phyloP scores from a whole-genome alignment of 2,797 vertebrate species.

The Hozukius guyotensis region DNA sequence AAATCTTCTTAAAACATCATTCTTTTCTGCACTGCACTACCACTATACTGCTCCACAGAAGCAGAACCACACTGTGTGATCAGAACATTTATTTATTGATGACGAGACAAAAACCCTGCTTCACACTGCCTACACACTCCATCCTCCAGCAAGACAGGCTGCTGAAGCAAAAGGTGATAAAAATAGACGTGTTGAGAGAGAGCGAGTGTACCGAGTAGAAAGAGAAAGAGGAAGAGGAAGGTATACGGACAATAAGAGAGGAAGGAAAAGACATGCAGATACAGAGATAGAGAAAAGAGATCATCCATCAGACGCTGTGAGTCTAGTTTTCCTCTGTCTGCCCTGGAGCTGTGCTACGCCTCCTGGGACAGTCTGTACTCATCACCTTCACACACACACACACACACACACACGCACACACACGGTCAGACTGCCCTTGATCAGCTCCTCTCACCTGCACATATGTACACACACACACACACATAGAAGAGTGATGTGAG shows the following conservation, averaged over 20 bases:
- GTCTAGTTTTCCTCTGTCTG: constrained; percentile 20
- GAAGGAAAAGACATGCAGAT: background rate
- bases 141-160: background rate
- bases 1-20: background rate
- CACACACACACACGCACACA: constrained; percentile 15
- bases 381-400: constrained; percentile 24
- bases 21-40: background rate
- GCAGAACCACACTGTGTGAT: background rate
- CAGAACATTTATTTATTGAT: background rate
- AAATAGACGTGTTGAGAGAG: constrained; percentile 15
- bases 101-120: background rate
- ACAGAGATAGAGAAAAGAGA: background rate
- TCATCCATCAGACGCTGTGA: constrained; percentile 3
- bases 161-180: constrained; percentile 2
- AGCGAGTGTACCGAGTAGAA: background rate
- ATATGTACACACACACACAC: constrained; percentile 1
- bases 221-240: background rate
- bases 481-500: background rate
- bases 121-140: background rate
- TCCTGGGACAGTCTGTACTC: constrained; percentile 40
- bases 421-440: background rate
- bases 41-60: background rate
- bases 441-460: background rate
- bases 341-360: constrained; percentile 14
- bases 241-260: background rate